Base-by-base conservation (phyloP, 92 coral and sea anemone genomes). In the Nematostella vectensis region DNA sequence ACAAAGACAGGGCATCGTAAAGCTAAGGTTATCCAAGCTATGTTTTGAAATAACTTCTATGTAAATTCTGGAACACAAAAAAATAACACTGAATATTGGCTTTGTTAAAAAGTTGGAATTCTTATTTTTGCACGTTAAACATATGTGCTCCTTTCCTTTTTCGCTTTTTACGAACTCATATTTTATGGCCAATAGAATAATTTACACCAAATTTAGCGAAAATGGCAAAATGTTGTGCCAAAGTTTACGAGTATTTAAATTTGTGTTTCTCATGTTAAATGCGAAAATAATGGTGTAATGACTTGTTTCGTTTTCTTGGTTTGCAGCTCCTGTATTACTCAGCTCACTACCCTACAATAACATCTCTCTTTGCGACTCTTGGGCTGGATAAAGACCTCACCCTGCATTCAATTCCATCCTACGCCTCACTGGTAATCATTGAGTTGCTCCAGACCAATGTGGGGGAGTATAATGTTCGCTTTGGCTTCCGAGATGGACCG, bases 291-390 rank as follows among this genome's bases (percentile, higher is more conserved):
- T n/a, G n/a, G n/a, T n/a, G n/a, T n/a, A n/a, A n/a, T n/a, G n/a
- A n/a, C n/a, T n/a, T n/a, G n/a, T n/a, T n/a, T n/a, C n/a, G n/a
- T n/a, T n/a, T n/a, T 45, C 48, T 33, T 30, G 6, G 22, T 27
- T 58, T 72, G 36, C 81, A 83, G 91, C 36, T 83, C 31, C 10
- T 67, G 49, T 83, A 78, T 70, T 83, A 72, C 48, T 83, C 91
- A 0, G 86, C 91, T 2, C 91, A 83, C 52, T 83, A 83, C 37
- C 86, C 86, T 10, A 83, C 85, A 30, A 58, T 83, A 40, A 58
- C 68, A 11, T 78, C 91, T 18, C 30, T 83, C 65, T 83, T 83
- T 33, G 58, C 91, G 9, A 67, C 80, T 17, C 75, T 83, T 58
- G 85, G 75, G 25, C 63, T 83, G 51, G 77, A 74, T 43, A 30